Evolutionary conservation across 2,113 vertebrate species (phyloP).

Genomic region (Otus sunia): DNA sequence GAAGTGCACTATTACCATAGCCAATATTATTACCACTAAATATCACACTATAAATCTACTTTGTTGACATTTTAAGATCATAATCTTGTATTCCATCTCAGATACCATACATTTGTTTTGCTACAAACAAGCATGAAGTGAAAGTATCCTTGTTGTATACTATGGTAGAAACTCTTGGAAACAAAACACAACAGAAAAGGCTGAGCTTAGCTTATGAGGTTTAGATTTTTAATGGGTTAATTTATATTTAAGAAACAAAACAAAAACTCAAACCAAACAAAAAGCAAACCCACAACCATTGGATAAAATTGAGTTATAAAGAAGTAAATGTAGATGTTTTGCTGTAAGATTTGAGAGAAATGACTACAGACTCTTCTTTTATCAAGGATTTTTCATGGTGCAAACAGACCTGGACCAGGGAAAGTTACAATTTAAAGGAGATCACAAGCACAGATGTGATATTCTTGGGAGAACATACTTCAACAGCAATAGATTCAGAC

Average conservation of each 20-base stretch:
- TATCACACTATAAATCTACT: constrained; percentile 37
- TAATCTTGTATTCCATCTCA: constrained; percentile 3
- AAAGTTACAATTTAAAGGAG: not conserved
- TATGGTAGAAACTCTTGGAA: not conserved
- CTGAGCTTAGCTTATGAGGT: not conserved
- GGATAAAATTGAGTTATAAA: not conserved
- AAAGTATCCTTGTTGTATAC: not conserved
- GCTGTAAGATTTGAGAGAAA: not conserved
- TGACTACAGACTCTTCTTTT: not conserved
- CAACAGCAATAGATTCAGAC: not conserved
- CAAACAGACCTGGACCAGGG: not conserved
- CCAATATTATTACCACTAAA: constrained; percentile 38
- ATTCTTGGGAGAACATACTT: not conserved
- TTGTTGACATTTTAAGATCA: constrained; percentile 36
- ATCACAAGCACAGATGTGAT: not conserved
- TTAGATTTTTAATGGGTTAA: not conserved
- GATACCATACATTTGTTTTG: not conserved
- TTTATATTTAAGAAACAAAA: not conserved
- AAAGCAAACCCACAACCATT: not conserved
- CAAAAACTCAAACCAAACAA: not conserved
- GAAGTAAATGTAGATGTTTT: not conserved
- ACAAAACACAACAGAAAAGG: not conserved
- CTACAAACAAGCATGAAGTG: too few relatives aligned
- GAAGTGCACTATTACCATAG: constrained; percentile 24
- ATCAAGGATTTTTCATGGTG: not conserved